Evolutionary conservation across 1,140 invertebrate genomes (phyloP), one percentile per base, ranked within the genome.

Genomic region (Dryas iulia): DNA sequence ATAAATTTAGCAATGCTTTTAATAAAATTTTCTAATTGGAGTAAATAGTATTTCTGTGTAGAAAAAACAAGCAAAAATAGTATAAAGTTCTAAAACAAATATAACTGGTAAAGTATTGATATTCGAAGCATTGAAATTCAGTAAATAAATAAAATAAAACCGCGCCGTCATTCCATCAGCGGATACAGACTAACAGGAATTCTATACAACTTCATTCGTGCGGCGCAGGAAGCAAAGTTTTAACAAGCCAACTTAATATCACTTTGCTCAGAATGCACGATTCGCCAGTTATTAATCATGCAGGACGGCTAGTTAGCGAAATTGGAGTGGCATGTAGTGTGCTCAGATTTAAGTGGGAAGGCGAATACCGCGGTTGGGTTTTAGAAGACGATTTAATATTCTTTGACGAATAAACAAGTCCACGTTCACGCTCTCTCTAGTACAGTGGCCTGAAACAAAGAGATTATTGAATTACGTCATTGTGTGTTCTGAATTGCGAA

Each of bases 161-260:
- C 39, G 39, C n/a, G 6, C 39, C 18, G 18, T 47, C 39, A 47
- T 47, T 21, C 39, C 39, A 8, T 47, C 39, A 47, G 2, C 14
- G 18, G 39, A 47, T 47, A 25, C 53, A 7, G 53, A 56, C 53
- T 56, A 71, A 64, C 72, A 74, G 72, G 59, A 83, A 86, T 82
- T 83, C 78, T 65, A 85, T 76, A 78, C 76, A 82, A 82, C 77
- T 85, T 73, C 73, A 80, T 81, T 81, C 67, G 73, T 83, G 79
- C 81, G 77, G 76, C 73, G 83, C 81, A 79, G 79, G 74, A 76
- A 74, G 60, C 80, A 82, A 89, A 90, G 86, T 91, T 91, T 90
- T 91, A 91, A 91, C 89, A 89, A 91, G 89, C 84, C 86, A 91
- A 91, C 89, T 91, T 90, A 90, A 91, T 91, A 89, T 91, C 89